Conservation (phyloP, 2,113 vertebrate genomes). For the Suricata suricatta region DNA sequence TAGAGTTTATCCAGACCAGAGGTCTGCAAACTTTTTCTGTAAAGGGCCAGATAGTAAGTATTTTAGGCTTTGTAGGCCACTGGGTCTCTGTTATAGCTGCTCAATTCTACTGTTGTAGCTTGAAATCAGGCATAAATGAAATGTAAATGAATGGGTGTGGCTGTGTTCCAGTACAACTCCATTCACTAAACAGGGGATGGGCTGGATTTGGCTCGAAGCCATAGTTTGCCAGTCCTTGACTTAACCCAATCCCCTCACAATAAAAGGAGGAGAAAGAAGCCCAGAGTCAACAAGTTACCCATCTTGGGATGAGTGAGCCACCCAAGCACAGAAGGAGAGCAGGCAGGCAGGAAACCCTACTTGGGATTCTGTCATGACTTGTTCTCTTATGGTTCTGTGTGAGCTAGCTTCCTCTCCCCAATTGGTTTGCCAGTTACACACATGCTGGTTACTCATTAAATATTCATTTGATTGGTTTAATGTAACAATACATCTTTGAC, state of each 20-base stretch:
- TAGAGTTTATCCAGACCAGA: neutral
- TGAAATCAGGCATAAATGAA: neutral
- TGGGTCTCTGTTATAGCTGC: neutral
- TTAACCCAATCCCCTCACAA: neutral
- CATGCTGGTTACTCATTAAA: neutral
- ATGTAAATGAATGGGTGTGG: neutral
- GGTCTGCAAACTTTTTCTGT: neutral
- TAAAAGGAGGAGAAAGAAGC: neutral
- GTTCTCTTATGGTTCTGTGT: neutral
- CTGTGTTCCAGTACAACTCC: neutral
- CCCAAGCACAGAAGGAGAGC: too few relatives aligned
- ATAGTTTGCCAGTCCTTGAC: neutral
- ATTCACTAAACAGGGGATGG: neutral
- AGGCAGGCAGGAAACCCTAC: neutral
- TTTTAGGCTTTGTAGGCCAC: neutral
- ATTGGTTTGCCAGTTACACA: neutral
- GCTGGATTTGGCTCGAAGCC: neutral
- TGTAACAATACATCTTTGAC: neutral
- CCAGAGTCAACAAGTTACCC: neutral
- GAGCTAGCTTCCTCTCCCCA: neutral
- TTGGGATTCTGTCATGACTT: neutral
- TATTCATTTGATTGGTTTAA: conserved; percentile 45
- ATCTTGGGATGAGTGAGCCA: accelerated
- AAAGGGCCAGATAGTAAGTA: neutral
- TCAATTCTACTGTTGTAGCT: neutral